Base-by-base conservation (phyloP, 2,113 vertebrate species). In the Myiozetetes cayanensis region DNA sequence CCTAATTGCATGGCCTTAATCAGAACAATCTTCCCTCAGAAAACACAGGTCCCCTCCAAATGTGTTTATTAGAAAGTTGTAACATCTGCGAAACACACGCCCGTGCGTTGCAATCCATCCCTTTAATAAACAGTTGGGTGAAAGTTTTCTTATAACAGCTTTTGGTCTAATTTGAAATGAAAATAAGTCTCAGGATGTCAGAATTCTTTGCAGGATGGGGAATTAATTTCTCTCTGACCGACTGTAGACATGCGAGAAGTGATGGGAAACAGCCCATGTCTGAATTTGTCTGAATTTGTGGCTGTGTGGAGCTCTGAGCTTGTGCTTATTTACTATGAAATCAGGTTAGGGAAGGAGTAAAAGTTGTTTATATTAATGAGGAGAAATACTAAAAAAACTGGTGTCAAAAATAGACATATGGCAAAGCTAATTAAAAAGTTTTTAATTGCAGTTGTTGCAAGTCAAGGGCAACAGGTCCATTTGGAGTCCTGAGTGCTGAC, bases 61-160 rank as follows among this genome's bases (percentile, higher is more conserved):
- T 93, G 50, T 66, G 37, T 76, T 95, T 80, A 41, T 92, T 84
- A 65, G 61, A 84, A 41, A 77, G 59, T 41, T 94, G 41, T 41
- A 71, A 94, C 93, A 93, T 83, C 88, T 92, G 79, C 56, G 33
- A 14, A 95, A 72, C 92, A 92, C 86, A 90, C 14, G 1, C 17
- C 30, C 37, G 20, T 50, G 52, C 1, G 2, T 73, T 77, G 31
- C 50, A 59, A 50, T 86, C 87, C 63, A 84, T 80, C 68, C 83
- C 84, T 89, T 46, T 33, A 88, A 81, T 86, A 89, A 96, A 84
- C 2, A 15, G 41, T 66, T 85, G 27, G 46, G 72, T 93, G 83
- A 77, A 94, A 88, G 50, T 86, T 95, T 90, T 89, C 2, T 0
- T 59, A 35, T n/a, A 84, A 33, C 65, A 92, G 50, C 53, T 82